Evolutionary conservation across 2,888 invertebrate species (phyloP).

Genomic region (Drosophila vallismaia): DNA sequence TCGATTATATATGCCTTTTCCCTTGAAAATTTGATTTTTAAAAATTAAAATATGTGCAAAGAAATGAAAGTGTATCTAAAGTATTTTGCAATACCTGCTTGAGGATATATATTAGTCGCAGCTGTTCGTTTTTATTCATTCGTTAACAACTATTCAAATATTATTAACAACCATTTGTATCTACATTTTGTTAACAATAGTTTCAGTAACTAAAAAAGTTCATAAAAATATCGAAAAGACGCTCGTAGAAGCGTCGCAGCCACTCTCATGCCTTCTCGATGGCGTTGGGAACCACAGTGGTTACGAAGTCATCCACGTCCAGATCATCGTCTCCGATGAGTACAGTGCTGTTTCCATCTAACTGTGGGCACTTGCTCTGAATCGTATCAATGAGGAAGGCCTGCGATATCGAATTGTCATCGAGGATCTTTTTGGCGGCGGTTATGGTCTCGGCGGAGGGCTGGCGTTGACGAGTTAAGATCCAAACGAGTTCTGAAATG

Average conservation of each 20-base stretch:
- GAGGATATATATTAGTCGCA: background rate
- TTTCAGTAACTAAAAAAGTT: constrained; percentile 54
- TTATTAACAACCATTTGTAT: background rate
- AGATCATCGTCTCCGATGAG: background rate
- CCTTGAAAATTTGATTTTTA: background rate
- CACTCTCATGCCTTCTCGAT: constrained; percentile 71
- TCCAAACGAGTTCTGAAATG: constrained; percentile 72
- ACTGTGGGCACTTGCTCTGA: constrained; percentile 70
- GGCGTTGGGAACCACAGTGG: constrained; percentile 53
- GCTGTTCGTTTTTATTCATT: background rate
- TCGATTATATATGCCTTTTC: background rate
- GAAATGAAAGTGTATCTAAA: constrained; percentile 1
- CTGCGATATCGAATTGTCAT: constrained; percentile 69
- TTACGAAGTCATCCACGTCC: constrained; percentile 46
- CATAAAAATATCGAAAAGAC: constrained; percentile 66
- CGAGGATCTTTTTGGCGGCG: constrained; percentile 69
- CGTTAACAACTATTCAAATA: background rate
- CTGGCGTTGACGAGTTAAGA: constrained; percentile 77
- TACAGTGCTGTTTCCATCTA: constrained; percentile 48
- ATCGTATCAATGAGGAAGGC: constrained; percentile 67
- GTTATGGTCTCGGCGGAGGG: constrained; percentile 60
- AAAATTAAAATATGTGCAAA: background rate
- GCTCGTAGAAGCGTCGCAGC: constrained; percentile 70
- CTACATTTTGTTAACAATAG: background rate
- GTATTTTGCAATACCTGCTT: background rate